Base-by-base conservation (phyloP, 2,797 vertebrate genomes). In the Petrocephalus sullivani region DNA sequence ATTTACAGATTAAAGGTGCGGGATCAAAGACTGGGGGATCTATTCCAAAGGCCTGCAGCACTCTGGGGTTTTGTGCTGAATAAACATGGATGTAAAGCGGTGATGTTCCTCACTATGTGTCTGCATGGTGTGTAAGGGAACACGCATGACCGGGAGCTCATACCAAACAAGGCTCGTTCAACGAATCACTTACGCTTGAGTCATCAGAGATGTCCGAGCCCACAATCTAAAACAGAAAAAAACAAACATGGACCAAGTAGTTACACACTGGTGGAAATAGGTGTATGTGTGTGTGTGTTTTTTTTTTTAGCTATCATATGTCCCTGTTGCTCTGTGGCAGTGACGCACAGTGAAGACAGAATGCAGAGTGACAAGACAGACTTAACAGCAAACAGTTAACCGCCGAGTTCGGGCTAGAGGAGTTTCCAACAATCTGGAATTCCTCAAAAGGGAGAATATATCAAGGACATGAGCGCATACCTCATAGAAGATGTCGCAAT, bases 1-100 rank as follows among this genome's bases (percentile, higher is more conserved):
- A 88, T 89, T 87, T 78, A 60, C 71, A 89, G 89, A 89, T 91
- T 90, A 92, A 90, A 88, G 89, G 90, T 90, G 89, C 60, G 61
- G 85, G 82, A 88, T 71, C 58, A 88, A 88, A 71, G 23, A 16
- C 46, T n/a, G 60, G 37, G 57, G 78, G 49, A 85, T 60, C 60
- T 10, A 41, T 88, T 82, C 87, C 87, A 6, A 41, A 37, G 81
- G 83, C 60, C 87, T 54, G 2, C 23, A 41, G 67, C 83, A 64
- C 49, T 88, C 81, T 12, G 7, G 49, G 51, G 41, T 33, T 41
- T 71, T 37, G 58, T 67, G 82, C 58, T 85, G 67, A 82, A 89
- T 58, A 75, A 89, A 87, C 85, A 60, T 56, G 3, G 88, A 61
- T n/a, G n/a, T 56, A 21, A 28, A 4, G 14, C 61, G 51, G 58